Percentiles rank a stretch among this genome's conserved stretches.
Evolutionary conservation across 1,140 invertebrate genomes (phyloP).

Genomic region (Drosophila ironensis): DNA sequence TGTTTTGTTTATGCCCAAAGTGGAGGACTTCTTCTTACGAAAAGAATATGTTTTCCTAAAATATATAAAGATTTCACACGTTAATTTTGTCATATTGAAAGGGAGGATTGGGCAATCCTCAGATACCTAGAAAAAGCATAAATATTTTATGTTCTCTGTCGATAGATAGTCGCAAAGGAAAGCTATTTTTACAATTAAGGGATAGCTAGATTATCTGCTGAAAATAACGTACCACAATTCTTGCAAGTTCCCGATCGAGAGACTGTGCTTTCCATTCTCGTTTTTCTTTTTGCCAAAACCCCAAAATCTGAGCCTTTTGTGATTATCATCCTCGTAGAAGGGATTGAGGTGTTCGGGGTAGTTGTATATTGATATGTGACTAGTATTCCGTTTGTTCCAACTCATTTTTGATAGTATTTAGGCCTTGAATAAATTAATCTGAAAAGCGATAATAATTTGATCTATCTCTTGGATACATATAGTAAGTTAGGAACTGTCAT

Average conservation of each 20-base stretch:
- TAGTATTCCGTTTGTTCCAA: constrained; percentile 62
- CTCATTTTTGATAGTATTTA: constrained; percentile 37
- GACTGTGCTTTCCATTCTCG: constrained; percentile 83
- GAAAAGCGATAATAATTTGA: neutral
- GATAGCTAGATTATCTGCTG: neutral
- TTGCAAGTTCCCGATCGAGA: constrained; percentile 83
- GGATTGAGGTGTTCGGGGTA: constrained; percentile 89
- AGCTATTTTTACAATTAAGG: constrained; percentile 4
- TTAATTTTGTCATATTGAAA: neutral
- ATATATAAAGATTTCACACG: neutral
- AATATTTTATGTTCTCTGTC: neutral
- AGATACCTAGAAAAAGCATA: neutral
- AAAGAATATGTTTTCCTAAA: constrained; percentile 73
- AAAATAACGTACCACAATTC: constrained; percentile 82
- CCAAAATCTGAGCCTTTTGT: constrained; percentile 84
- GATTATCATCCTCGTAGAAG: constrained; percentile 86
- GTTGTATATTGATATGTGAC: constrained; percentile 84
- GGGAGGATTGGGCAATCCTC: too few species aligned
- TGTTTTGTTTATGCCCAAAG: constrained; percentile 81
- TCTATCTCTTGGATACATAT: neutral
- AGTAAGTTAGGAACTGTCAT: neutral
- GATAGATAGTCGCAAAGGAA: neutral
- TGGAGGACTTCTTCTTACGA: constrained; percentile 79
- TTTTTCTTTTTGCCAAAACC: constrained; percentile 78
- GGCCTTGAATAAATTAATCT: constrained; percentile 33